Base-by-base conservation (phyloP, 1,140 invertebrate genomes). In the Phocides pigmalion region DNA sequence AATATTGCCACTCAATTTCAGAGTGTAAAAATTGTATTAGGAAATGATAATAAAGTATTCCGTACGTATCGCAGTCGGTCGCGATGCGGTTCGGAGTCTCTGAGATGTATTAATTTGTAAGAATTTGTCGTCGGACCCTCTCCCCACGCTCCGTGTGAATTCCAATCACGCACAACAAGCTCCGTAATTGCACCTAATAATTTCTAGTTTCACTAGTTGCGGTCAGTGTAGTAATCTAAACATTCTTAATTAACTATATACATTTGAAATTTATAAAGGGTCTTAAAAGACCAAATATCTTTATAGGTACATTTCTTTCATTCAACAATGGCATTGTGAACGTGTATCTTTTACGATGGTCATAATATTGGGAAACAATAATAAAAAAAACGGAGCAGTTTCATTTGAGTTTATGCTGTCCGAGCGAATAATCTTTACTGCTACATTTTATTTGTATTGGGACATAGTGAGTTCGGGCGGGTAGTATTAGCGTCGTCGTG, bases 31-130 rank as follows among this genome's bases (percentile, higher is more conserved):
- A 77, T 80, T 75, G 70, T 73, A 49, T 78, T 76, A 73, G 68
- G 65, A 74, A 72, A 78, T 72, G 71, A 76, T 73, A 86, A 90
- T 90, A 86, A 79, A 82, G 72, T 82, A 90, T 91, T 91, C 89
- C 59, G 62, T 59, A 79, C 84, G 85, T 87, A 89, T 84, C 84
- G 82, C 74, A 44, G 64, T 70, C 61, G 82, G 75, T 76, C 76
- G 72, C 79, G 75, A 68, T 71, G 72, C 62, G 73, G 73, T 63
- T 73, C 67, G 65, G 64, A 78, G 77, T 78, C 56, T 59, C 44
- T 47, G 85, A 84, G 87, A 89, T 89, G 89, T 91, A 91, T 91
- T 91, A 91, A 91, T 91, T 91, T 91, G 89, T 86, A 89, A 84
- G 89, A 89, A 90, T 90, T 89, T 91, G 87, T 91, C 87, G 79